Conservation (phyloP, 1,140 invertebrate species). For the Eulimnadia texana region DNA sequence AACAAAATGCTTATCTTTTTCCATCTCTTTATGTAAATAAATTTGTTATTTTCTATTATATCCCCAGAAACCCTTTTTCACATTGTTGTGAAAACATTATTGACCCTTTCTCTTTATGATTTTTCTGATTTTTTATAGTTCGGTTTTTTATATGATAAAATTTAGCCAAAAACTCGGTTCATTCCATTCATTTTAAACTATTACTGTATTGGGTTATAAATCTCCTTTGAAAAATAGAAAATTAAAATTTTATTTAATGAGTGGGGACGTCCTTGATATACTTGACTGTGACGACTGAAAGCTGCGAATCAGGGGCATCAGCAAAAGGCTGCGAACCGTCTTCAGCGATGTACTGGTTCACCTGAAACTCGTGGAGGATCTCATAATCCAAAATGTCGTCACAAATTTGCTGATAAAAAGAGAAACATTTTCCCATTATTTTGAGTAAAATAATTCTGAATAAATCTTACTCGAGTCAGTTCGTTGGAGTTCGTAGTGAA, state of each 20-base stretch:
- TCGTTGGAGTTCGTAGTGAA: slow-evolving; percentile 75
- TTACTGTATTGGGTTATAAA: no score
- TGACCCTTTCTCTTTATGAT: no score
- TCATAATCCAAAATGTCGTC: slow-evolving; percentile 63
- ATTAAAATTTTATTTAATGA: no score
- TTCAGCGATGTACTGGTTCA: slow-evolving; percentile 54
- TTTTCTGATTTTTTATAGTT: no score
- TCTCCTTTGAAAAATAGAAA: no score
- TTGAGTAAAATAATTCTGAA: slow-evolving; percentile 1
- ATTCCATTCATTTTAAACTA: no score
- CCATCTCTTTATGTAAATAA: neutral
- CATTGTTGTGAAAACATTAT: no score
- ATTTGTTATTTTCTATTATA: neutral
- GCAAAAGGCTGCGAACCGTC: slow-evolving; percentile 56
- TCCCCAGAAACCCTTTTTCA: neutral
- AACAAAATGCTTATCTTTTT: no score
- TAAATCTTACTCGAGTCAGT: slow-evolving; percentile 57
- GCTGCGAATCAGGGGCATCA: slow-evolving; percentile 52
- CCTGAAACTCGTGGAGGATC: slow-evolving; percentile 57
- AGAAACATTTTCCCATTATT: neutral
- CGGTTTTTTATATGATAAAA: no score
- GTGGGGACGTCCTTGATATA: no score
- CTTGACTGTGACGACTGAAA: slow-evolving; percentile 30
- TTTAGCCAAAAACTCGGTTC: no score
- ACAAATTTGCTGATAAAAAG: slow-evolving; percentile 50